A percentile compares a stretch with the other conserved stretches of the same genome.
These are phyloP conservation scores for Nycticorax nycticorax DNA, from an alignment of 2,113 vertebrate genomes.

Conservation along the genomic window DNA sequence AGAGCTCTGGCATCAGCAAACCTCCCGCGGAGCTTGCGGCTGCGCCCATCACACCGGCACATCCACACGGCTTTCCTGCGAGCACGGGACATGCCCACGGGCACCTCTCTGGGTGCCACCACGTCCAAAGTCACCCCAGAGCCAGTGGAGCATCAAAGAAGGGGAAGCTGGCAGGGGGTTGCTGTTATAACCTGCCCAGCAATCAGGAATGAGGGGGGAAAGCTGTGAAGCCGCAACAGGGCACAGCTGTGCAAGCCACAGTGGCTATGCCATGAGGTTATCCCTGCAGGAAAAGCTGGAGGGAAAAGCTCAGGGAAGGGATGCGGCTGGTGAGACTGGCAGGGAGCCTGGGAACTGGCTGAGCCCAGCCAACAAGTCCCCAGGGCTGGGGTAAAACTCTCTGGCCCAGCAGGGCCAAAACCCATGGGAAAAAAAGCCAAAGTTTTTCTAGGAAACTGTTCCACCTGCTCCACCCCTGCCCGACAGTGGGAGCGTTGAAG, in stretches of 20 bases:
- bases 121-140: accelerated
- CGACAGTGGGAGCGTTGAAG: accelerated
- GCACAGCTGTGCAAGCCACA: background rate
- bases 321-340: background rate
- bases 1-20: background rate
- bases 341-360: background rate
- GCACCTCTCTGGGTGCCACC: accelerated
- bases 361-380: accelerated
- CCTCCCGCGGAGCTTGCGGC: accelerated
- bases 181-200: background rate
- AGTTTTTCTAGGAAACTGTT: background rate
- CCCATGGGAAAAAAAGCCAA: background rate
- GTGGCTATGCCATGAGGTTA: background rate
- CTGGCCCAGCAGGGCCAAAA: background rate
- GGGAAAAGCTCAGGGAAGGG: background rate
- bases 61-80: background rate
- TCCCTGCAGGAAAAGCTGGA: background rate
- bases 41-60: accelerated
- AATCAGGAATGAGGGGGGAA: background rate
- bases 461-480: background rate
- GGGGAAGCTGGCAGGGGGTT: accelerated
- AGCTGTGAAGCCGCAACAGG: background rate
- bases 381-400: background rate
- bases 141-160: accelerated
- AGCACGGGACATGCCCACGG: accelerated